Evolutionary conservation across 2,888 invertebrate species (phyloP).

Genomic region (Eurytoma californica): DNA sequence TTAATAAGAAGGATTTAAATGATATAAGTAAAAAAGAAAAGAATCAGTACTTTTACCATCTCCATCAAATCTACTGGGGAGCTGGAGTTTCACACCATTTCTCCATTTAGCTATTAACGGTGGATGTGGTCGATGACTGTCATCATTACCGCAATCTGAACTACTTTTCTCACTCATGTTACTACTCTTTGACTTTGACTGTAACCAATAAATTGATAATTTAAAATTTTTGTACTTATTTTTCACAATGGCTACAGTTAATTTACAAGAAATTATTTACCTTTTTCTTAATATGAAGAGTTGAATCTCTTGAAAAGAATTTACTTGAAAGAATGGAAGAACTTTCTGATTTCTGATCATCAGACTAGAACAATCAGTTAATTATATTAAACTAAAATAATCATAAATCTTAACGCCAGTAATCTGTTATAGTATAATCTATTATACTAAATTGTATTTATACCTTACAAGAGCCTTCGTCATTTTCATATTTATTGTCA

Average conservation of each 20-base stretch:
- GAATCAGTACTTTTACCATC: conserved; percentile 77
- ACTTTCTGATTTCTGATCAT: conserved; percentile 84
- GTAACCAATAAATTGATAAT: conserved; percentile 38
- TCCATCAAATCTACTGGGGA: conserved; percentile 80
- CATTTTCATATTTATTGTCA: conserved; percentile 69
- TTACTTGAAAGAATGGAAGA: conserved; percentile 83
- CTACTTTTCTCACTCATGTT: conserved; percentile 68
- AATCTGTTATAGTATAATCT: too few species aligned
- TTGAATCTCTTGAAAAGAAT: conserved; percentile 80
- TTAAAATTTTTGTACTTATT: conserved; percentile 5
- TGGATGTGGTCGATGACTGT: conserved; percentile 69
- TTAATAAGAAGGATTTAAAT: conserved; percentile 4
- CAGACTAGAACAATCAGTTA: conserved; percentile 76
- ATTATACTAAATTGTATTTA: conserved; percentile 15
- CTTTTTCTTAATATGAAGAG: conserved; percentile 74
- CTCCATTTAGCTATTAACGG: conserved; percentile 84
- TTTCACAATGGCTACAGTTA: conserved; percentile 12
- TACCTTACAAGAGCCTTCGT: conserved; percentile 73
- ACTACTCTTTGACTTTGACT: conserved; percentile 68
- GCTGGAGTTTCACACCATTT: conserved; percentile 81
- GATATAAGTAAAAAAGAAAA: conserved; percentile 28
- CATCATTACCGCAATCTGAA: conserved; percentile 68
- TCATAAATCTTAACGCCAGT: not conserved
- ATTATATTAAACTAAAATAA: conserved; percentile 1
- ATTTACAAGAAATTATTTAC: conserved; percentile 57